A percentile compares a stretch with the other conserved stretches of the same genome.
Conservation (phyloP, 2,888 invertebrate genomes). For the Tromatobia lineatoria region DNA sequence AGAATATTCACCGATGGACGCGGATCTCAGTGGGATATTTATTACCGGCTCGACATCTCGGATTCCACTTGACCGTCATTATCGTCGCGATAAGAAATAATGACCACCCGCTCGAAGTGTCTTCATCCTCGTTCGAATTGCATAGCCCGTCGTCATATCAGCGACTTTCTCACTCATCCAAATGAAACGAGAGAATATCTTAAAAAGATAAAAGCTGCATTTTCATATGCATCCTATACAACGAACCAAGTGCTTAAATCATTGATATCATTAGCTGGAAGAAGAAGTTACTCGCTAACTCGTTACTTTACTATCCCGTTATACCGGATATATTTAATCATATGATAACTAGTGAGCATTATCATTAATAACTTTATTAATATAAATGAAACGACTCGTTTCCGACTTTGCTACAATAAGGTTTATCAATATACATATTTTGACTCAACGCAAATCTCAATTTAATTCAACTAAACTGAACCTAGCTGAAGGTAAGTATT, state of each 20-base stretch:
- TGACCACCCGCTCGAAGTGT: slow-evolving; percentile 26
- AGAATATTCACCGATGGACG: neutral
- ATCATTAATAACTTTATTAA: neutral
- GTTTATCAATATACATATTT: no score
- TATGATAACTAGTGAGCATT: neutral
- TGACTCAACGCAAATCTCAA: no score
- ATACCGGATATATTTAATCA: neutral
- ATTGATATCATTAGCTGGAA: neutral
- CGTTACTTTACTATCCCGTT: neutral
- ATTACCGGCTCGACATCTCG: slow-evolving; percentile 28
- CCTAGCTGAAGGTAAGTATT: no score
- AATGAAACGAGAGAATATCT: slow-evolving; percentile 35
- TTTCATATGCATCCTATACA: neutral
- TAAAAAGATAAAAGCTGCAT: neutral
- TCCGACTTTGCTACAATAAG: no score
- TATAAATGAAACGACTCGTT: neutral
- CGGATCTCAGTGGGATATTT: slow-evolving; percentile 26
- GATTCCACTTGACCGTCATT: slow-evolving; percentile 37
- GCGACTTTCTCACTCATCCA: slow-evolving; percentile 16
- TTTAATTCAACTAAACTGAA: no score
- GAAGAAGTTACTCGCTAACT: neutral
- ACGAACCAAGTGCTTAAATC: slow-evolving; percentile 8
- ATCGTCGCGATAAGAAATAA: slow-evolving; percentile 54
- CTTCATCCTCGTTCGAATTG: slow-evolving; percentile 4
- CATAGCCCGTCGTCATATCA: neutral